phyloP scores from a whole-genome alignment of 2,888 invertebrate genomes.

The Clepsis dumicolana region DNA sequence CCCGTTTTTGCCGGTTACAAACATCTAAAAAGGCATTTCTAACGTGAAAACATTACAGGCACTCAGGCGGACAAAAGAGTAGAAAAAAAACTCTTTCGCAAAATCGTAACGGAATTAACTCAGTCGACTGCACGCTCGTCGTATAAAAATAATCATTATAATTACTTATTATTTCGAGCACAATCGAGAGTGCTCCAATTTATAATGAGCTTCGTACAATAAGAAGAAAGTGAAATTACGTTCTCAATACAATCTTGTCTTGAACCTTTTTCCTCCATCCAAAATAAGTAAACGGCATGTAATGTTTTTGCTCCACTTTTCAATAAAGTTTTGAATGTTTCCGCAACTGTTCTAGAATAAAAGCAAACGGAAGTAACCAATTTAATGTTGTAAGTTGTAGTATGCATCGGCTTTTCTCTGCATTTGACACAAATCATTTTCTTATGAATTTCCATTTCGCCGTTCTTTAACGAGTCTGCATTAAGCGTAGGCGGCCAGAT shows the following conservation, averaged over 20 bases:
- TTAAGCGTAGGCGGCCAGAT: too few species aligned
- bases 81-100: neutral
- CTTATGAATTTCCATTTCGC: too few species aligned
- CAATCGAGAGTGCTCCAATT: conserved; percentile 43
- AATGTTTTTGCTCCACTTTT: conserved; percentile 33
- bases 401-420: neutral
- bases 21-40: neutral
- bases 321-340: conserved; percentile 13
- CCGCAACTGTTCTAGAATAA: neutral
- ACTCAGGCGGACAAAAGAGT: neutral
- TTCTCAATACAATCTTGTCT: conserved; percentile 40
- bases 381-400: neutral
- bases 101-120: neutral
- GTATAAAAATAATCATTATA: conserved; percentile 29
- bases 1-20: too few species aligned
- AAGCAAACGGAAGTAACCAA: conserved; percentile 16
- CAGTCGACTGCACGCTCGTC: neutral
- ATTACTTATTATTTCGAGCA: conserved; percentile 27
- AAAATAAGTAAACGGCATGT: conserved; percentile 39
- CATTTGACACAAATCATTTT: neutral
- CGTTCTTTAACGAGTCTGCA: too few species aligned
- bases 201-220: conserved; percentile 37
- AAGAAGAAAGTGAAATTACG: conserved; percentile 43
- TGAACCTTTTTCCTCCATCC: conserved; percentile 28
- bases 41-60: neutral